Evolutionary conservation across 2,888 invertebrate genomes (phyloP).

Genomic region (Nipponacmea schrenckii): DNA sequence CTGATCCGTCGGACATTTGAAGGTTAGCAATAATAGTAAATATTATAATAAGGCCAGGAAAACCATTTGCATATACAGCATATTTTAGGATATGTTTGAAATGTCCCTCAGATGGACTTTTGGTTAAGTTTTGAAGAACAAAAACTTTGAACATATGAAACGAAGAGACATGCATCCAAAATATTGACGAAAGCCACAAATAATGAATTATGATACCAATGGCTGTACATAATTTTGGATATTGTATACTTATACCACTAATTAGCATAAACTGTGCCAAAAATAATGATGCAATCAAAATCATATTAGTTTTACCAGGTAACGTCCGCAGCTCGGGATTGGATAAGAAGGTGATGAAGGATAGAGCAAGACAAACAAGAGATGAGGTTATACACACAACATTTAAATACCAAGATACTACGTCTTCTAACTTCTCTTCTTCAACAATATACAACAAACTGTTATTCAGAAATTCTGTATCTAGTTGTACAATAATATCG

Average conservation of each 20-base stretch:
- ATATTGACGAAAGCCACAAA: conserved; percentile 34
- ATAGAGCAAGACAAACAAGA: conserved; percentile 27
- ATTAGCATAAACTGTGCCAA: conserved; percentile 32
- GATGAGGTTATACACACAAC: conserved; percentile 25
- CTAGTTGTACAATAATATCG: background rate
- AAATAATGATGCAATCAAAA: conserved; percentile 31
- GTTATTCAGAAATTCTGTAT: background rate
- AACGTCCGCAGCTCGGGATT: conserved; percentile 34
- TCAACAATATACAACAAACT: background rate
- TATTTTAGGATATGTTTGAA: conserved; percentile 7
- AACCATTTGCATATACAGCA: conserved; percentile 12
- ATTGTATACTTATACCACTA: conserved; percentile 21
- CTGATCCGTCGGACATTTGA: conserved; percentile 10
- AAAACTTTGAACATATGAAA: conserved; percentile 43
- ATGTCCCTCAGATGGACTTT: conserved; percentile 5
- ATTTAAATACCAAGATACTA: conserved; percentile 17
- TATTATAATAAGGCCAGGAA: background rate
- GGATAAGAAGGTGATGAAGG: conserved; percentile 32
- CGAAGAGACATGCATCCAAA: conserved; percentile 38
- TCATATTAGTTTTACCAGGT: conserved; percentile 43
- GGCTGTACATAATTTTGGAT: conserved; percentile 23
- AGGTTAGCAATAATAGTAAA: conserved; percentile 12
- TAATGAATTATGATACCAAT: conserved; percentile 37
- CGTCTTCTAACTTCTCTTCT: background rate
- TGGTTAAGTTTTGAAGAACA: conserved; percentile 15